A percentile compares a stretch with the other conserved stretches of the same genome.
phyloP scores from a whole-genome alignment of 2,797 vertebrate genomes.

The Telmatherina bonti region DNA sequence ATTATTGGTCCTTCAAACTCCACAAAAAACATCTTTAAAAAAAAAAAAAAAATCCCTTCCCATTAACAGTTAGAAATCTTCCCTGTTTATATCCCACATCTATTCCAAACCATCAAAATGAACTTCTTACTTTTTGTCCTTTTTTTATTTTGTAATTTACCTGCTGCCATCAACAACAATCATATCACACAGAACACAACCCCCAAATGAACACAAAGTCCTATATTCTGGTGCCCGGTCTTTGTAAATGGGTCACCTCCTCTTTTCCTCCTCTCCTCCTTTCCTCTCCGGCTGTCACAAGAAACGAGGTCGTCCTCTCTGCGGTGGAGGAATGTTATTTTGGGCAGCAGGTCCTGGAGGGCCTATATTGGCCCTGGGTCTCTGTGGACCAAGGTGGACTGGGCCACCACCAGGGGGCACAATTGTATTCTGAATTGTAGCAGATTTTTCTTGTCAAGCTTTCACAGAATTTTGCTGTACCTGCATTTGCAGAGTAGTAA shows the following conservation, averaged over 20 bases:
- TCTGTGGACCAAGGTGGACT: constrained; percentile 76
- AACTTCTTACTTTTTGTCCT: neutral
- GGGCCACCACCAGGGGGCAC: constrained; percentile 77
- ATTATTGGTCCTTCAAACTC: neutral
- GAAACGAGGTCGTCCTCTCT: constrained; percentile 85
- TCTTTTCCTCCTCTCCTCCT: constrained; percentile 69
- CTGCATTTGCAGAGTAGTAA: constrained; percentile 16
- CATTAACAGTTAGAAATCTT: constrained; percentile 16
- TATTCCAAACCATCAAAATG: constrained; percentile 17
- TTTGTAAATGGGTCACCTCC: constrained; percentile 81
- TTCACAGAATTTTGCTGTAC: neutral
- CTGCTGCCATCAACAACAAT: constrained; percentile 38
- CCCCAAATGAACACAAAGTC: constrained; percentile 63
- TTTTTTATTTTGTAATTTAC: constrained; percentile 24
- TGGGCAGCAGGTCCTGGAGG: constrained; percentile 84
- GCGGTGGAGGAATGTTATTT: constrained; percentile 86
- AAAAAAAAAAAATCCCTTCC: too few species aligned
- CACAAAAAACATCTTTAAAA: too few species aligned
- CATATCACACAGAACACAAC: constrained; percentile 43
- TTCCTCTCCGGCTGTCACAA: constrained; percentile 79
- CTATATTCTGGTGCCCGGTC: constrained; percentile 74
- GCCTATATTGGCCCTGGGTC: constrained; percentile 83
- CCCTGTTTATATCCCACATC: constrained; percentile 12
- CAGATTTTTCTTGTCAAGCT: neutral
- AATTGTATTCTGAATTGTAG: constrained; percentile 19